A percentile compares a stretch with the other conserved stretches of the same genome.
Conservation (phyloP, 2,888 invertebrate species). For the Drosophila anomalata region DNA sequence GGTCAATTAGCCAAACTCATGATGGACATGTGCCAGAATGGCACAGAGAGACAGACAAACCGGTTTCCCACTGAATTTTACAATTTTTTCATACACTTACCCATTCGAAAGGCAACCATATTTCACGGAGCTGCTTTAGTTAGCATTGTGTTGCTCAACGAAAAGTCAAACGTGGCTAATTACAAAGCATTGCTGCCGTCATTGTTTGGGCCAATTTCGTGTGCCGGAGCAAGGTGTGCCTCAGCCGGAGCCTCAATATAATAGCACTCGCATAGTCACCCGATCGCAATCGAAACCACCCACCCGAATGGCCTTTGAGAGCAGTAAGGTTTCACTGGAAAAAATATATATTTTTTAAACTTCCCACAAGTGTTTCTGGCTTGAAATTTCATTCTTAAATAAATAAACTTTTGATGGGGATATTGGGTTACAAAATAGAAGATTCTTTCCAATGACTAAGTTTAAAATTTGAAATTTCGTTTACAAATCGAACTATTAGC, state of each 20-base stretch:
- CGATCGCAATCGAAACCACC: conserved; percentile 47
- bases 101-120: conserved; percentile 68
- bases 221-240: conserved; percentile 63
- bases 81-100: conserved; percentile 40
- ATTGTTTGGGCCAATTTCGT: conserved; percentile 37
- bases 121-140: conserved; percentile 27
- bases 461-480: not conserved
- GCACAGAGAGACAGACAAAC: conserved; percentile 34
- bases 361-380: not conserved
- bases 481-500: conserved; percentile 10
- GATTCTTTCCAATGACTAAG: not conserved
- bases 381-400: not conserved
- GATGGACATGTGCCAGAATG: conserved; percentile 52
- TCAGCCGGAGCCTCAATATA: conserved; percentile 38
- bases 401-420: not conserved
- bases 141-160: conserved; percentile 54
- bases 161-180: conserved; percentile 71
- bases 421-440: not conserved
- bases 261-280: conserved; percentile 41
- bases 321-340: conserved; percentile 24
- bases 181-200: conserved; percentile 51
- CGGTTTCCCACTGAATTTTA: conserved; percentile 56
- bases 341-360: not conserved
- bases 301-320: conserved; percentile 49
- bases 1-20: conserved; percentile 67